Evolutionary conservation across 2,888 invertebrate genomes (phyloP).

Genomic region (Bimastos eiseni): DNA sequence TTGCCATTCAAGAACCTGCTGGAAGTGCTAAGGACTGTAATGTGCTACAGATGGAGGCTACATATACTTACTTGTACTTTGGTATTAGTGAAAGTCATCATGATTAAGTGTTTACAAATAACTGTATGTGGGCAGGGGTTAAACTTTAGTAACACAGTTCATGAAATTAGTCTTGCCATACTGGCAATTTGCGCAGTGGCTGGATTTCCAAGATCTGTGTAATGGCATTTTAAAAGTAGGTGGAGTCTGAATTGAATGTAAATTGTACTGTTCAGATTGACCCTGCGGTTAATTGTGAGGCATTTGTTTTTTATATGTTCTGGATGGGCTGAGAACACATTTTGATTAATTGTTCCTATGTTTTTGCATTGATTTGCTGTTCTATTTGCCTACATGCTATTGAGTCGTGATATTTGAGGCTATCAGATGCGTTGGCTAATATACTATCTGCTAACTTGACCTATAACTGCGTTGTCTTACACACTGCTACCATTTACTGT

Average conservation of each 20-base stretch:
- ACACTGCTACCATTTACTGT: not conserved
- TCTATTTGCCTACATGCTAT: not conserved
- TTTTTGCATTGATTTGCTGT: no score
- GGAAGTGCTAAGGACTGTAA: not conserved
- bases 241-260: not conserved
- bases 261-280: not conserved
- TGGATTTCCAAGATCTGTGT: constrained; percentile 5
- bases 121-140: not conserved
- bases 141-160: not conserved
- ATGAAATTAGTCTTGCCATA: not conserved
- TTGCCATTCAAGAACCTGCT: not conserved
- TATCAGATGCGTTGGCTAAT: not conserved
- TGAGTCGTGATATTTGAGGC: not conserved
- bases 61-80: not conserved
- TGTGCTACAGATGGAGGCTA: not conserved
- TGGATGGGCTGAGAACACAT: not conserved
- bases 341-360: not conserved
- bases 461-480: not conserved
- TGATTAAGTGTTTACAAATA: not conserved
- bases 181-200: not conserved
- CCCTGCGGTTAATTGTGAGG: not conserved
- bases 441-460: not conserved
- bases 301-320: not conserved
- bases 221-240: not conserved
- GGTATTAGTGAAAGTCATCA: not conserved